A percentile compares a stretch with the other conserved stretches of the same genome.
phyloP scores from a whole-genome alignment of 2,888 invertebrate species.

The Xanthia togata region DNA sequence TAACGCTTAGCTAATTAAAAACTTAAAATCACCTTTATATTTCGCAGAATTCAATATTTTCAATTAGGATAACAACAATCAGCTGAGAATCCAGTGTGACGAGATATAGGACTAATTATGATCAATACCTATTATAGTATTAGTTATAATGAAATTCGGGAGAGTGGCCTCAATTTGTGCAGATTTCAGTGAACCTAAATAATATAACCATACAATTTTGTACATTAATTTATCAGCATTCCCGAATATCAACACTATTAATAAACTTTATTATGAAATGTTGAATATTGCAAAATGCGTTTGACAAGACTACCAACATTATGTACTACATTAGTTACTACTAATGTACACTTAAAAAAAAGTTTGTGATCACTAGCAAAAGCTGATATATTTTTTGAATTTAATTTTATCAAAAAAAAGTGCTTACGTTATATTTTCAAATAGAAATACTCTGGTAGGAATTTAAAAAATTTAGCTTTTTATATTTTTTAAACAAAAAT shows the following conservation, averaged over 20 bases:
- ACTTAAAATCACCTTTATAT: conserved; percentile 1
- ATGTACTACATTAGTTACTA: not conserved
- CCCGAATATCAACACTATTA: not conserved
- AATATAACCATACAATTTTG: not conserved
- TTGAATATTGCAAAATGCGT: not conserved
- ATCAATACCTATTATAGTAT: conserved; percentile 50
- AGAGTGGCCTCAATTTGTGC: conserved; percentile 10
- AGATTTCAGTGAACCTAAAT: conserved; percentile 18
- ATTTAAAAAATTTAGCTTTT: no score
- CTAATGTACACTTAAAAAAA: no score
- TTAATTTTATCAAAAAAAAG: no score
- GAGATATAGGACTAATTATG: conserved; percentile 62
- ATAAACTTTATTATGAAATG: not conserved
- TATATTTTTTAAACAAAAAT: no score
- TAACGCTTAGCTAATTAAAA: not conserved
- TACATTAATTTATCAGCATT: not conserved
- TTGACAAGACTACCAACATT: not conserved
- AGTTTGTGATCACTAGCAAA: no score
- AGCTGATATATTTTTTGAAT: no score
- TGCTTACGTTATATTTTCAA: no score
- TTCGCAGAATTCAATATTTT: conserved; percentile 15
- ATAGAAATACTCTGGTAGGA: no score
- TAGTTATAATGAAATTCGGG: conserved; percentile 55
- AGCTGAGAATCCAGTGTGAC: conserved; percentile 51
- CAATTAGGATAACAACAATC: conserved; percentile 16